Evolutionary conservation across 2,797 vertebrate genomes (phyloP).

Genomic region (Cirrhinus mrigala): DNA sequence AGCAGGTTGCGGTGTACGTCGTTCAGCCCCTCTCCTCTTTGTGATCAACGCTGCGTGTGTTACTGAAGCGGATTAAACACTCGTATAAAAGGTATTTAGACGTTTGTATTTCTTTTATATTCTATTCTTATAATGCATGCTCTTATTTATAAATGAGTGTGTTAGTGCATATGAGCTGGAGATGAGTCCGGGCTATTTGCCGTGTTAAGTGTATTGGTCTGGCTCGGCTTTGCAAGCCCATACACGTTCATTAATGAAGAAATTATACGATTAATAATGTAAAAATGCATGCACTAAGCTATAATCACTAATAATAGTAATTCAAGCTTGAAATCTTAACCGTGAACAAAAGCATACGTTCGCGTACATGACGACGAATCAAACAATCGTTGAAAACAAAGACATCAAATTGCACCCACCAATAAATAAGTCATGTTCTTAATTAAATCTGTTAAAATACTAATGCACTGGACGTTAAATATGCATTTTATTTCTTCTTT

Average conservation of each 20-base stretch:
- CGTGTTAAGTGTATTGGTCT: background rate
- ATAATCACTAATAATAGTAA: background rate
- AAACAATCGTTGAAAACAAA: constrained; percentile 8
- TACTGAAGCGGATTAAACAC: constrained; percentile 37
- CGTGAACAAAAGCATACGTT: background rate
- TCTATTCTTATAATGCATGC: background rate
- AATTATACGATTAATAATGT: background rate
- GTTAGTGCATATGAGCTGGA: background rate
- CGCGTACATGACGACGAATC: background rate
- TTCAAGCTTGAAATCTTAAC: background rate
- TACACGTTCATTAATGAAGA: background rate
- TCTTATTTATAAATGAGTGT: background rate
- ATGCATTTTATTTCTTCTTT: background rate
- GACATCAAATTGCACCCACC: background rate
- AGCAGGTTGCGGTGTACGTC: background rate
- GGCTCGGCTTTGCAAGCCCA: background rate
- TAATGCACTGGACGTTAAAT: background rate
- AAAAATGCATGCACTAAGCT: background rate
- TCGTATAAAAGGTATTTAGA: constrained; percentile 36
- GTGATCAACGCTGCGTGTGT: constrained; percentile 53
- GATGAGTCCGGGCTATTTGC: background rate
- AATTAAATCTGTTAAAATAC: background rate
- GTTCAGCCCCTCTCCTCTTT: constrained; percentile 54
- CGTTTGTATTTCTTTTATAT: background rate
- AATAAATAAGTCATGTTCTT: background rate